Conservation (phyloP, 2,797 vertebrate genomes). For the Fistularia tabacaria region DNA sequence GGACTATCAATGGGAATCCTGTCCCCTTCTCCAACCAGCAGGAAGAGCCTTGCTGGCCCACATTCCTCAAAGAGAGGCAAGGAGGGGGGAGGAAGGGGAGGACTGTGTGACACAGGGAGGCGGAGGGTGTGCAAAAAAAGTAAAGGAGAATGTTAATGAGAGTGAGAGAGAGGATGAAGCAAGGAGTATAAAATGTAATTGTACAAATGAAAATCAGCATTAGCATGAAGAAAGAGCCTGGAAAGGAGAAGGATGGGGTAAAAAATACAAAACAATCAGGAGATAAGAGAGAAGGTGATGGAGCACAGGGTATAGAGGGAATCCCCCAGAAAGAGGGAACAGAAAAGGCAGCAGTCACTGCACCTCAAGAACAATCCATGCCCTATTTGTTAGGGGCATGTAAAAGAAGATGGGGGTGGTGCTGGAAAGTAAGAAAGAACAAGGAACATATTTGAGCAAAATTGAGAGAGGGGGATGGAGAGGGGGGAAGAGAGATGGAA, state of each 20-base stretch:
- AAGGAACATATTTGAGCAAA: not conserved
- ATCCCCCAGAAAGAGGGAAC: constrained; percentile 34
- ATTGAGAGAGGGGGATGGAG: no score
- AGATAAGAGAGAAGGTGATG: not conserved
- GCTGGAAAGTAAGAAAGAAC: constrained; percentile 14
- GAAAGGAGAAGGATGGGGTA: not conserved
- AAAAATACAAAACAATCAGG: not conserved
- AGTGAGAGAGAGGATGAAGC: constrained; percentile 3
- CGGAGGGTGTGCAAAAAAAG: constrained; percentile 17
- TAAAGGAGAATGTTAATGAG: constrained; percentile 18
- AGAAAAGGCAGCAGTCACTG: constrained; percentile 59
- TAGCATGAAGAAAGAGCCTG: not conserved
- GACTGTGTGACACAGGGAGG: constrained; percentile 38
- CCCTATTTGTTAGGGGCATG: constrained; percentile 58
- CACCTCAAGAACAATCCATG: constrained; percentile 66
- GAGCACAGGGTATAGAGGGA: constrained; percentile 23
- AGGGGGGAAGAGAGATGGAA: constrained; percentile 2
- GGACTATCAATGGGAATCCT: constrained; percentile 80
- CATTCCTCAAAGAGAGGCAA: constrained; percentile 69
- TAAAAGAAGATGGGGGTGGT: constrained; percentile 12
- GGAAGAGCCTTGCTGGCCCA: constrained; percentile 67
- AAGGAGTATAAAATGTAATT: constrained; percentile 1
- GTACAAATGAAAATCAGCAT: not conserved
- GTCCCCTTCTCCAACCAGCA: constrained; percentile 67
- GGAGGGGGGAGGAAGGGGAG: constrained; percentile 35